These are phyloP conservation scores for Lagocephalus sceleratus DNA, from an alignment of 2,797 vertebrate species.

Conservation along the genomic window DNA sequence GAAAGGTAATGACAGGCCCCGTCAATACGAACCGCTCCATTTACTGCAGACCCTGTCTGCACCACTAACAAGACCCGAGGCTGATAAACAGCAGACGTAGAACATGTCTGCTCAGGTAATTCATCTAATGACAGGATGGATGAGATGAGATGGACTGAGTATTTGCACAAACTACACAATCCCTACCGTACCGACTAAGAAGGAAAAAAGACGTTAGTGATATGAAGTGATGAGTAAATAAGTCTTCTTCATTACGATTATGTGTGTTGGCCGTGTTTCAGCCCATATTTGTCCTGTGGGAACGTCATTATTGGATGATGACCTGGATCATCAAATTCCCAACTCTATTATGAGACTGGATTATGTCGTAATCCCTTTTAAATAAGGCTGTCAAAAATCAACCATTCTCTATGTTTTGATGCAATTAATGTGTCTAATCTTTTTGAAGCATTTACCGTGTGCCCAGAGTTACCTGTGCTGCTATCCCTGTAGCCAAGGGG, in stretches of 20 bases:
- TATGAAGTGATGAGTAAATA: too few relatives aligned
- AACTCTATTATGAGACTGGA: too few relatives aligned
- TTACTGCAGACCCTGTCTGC: conserved; percentile 51
- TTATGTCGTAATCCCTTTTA: too few relatives aligned
- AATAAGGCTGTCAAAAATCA: not conserved
- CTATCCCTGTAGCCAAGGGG: too few relatives aligned
- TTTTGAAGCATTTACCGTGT: not conserved
- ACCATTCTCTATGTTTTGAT: not conserved
- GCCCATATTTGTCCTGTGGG: too few relatives aligned
- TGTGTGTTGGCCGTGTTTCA: too few relatives aligned
- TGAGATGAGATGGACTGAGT: conserved; percentile 52
- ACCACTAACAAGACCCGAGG: conserved; percentile 64
- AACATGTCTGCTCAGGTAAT: conserved; percentile 58
- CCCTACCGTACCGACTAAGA: too few relatives aligned
- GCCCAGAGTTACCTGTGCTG: not conserved
- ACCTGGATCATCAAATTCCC: too few relatives aligned
- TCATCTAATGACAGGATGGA: conserved; percentile 58
- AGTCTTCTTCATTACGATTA: too few relatives aligned
- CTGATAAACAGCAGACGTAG: conserved; percentile 50
- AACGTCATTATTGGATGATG: too few relatives aligned
- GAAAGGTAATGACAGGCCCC: conserved; percentile 71
- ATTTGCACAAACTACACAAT: conserved; percentile 18
- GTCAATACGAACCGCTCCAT: conserved; percentile 65
- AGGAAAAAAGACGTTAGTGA: too few relatives aligned
- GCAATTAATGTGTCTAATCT: not conserved